Base-by-base conservation (phyloP, 2,888 invertebrate genomes). In the Endomychus coccineus region DNA sequence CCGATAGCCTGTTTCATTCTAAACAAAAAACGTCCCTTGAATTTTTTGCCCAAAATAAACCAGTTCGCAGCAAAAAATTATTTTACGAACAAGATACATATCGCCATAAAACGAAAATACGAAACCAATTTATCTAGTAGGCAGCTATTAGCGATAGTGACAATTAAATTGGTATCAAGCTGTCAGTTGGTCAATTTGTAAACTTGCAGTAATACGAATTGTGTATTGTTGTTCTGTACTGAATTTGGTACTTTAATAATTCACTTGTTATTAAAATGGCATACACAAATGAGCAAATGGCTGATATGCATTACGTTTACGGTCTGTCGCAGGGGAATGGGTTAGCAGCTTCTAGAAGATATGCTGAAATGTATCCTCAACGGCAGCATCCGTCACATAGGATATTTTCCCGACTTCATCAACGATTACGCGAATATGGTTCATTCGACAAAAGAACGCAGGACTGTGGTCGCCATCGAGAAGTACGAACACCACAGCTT, bases 1-100 rank as follows among this genome's bases (percentile, higher is more conserved):
- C 40, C 40, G 40, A 40, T 40, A 40, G 40, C 40, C 40, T 40
- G 40, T 40, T 40, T 40, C 40, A 40, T 40, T 40, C 33, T 40
- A 24, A 40, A 40, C 30, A 37, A 40, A 40, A 37, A 40, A 40
- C 37, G 33, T 33, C 33, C 24, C 33, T 14, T 33, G 25, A 22
- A 21, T 33, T 33, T 33, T 33, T 25, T 24, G 33, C 31, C 21
- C 24, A 27, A n/a, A n/a, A n/a, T n/a, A n/a, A n/a, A n/a, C n/a
- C n/a, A n/a, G n/a, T n/a, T n/a, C n/a, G n/a, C n/a, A n/a, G n/a
- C n/a, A n/a, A n/a, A n/a, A n/a, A n/a, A n/a, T n/a, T n/a, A n/a
- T n/a, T n/a, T n/a, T n/a, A n/a, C n/a, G n/a, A n/a, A n/a, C n/a
- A n/a, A n/a, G n/a, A n/a, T n/a, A n/a, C n/a, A n/a, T n/a, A n/a